Conservation (phyloP, 2,888 invertebrate species). For the Platycnemis pennipes region DNA sequence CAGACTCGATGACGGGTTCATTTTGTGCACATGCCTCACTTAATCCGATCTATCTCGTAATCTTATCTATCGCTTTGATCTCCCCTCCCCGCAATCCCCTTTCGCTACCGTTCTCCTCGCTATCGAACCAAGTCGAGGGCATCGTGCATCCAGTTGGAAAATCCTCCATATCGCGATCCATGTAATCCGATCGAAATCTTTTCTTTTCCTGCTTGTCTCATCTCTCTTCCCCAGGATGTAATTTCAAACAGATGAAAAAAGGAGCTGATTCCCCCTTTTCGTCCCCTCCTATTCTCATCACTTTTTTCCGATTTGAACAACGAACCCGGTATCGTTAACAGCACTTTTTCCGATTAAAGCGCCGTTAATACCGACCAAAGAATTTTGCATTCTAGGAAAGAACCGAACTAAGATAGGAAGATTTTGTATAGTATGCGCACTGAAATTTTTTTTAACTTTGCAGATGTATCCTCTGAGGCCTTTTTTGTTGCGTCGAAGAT, state of each 20-base stretch:
- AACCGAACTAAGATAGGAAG: too few species aligned
- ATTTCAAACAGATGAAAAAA: neutral
- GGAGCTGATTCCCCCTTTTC: neutral
- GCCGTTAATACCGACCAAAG: neutral
- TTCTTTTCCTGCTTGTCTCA: neutral
- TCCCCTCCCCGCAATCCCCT: neutral
- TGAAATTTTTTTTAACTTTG: too few species aligned
- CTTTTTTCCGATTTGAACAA: too few species aligned
- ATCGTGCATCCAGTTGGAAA: neutral
- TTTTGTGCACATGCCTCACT: too few species aligned
- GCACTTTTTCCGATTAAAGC: neutral
- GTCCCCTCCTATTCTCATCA: neutral
- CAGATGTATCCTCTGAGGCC: too few species aligned
- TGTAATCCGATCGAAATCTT: neutral
- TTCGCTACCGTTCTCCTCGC: neutral
- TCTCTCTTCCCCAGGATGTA: neutral
- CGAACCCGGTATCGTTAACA: too few species aligned
- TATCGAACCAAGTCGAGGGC: neutral
- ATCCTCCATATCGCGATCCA: neutral
- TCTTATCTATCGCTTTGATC: too few species aligned
- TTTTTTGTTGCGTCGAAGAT: too few species aligned
- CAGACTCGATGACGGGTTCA: too few species aligned
- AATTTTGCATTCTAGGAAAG: too few species aligned
- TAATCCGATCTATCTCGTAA: too few species aligned
- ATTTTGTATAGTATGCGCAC: too few species aligned